A percentile compares a stretch with the other conserved stretches of the same genome.
Evolutionary conservation across 1,140 invertebrate genomes (phyloP).

Genomic region (Drosophila prosaltans): DNA sequence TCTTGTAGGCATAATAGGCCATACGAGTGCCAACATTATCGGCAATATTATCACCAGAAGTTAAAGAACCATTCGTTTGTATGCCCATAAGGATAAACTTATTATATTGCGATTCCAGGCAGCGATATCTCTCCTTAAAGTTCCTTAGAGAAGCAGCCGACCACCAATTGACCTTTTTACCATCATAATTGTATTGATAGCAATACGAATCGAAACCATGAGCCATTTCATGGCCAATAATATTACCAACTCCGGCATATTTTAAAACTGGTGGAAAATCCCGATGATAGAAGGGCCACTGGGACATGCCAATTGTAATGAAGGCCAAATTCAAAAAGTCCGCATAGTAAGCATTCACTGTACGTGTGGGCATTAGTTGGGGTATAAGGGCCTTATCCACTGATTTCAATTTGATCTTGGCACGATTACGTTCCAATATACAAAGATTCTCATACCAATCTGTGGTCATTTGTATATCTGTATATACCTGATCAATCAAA

Average conservation of each 20-base stretch:
- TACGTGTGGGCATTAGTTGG: conserved; percentile 60
- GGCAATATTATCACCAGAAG: conserved; percentile 94
- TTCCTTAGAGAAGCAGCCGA: conserved; percentile 86
- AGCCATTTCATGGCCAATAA: conserved; percentile 89
- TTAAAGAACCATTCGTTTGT: conserved; percentile 90
- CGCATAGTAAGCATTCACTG: conserved; percentile 77
- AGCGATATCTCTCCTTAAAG: conserved; percentile 89
- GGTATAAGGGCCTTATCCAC: conserved; percentile 73
- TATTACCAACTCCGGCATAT: conserved; percentile 87
- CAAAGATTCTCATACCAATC: conserved; percentile 65
- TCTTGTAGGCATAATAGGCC: conserved; percentile 87
- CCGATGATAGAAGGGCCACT: conserved; percentile 70
- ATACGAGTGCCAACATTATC: conserved; percentile 94
- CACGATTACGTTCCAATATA: conserved; percentile 54
- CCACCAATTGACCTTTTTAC: conserved; percentile 93
- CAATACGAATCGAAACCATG: conserved; percentile 87
- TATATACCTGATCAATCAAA: conserved; percentile 59
- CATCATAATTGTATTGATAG: conserved; percentile 91
- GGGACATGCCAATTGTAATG: conserved; percentile 80
- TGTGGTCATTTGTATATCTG: conserved; percentile 46
- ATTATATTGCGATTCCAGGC: conserved; percentile 94
- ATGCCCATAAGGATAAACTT: conserved; percentile 68
- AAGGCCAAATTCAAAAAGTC: conserved; percentile 74
- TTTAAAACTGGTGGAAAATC: conserved; percentile 70
- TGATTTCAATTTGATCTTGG: conserved; percentile 49